These are phyloP conservation scores for Papio anubis DNA, from an alignment of 2,113 vertebrate genomes.

Conservation along the genomic window DNA sequence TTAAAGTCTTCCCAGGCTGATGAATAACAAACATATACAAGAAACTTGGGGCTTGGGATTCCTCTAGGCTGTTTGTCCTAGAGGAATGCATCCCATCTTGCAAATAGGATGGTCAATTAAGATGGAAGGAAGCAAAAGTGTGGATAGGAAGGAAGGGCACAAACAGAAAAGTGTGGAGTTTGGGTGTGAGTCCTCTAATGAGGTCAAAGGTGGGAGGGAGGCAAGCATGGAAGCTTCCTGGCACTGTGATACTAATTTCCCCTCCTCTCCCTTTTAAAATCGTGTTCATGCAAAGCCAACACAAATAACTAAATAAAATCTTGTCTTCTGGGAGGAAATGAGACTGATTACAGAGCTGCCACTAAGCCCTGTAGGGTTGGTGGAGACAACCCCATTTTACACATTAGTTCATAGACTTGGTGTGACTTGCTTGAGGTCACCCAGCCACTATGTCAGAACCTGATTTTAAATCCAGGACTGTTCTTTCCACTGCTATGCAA, in stretches of 20 bases:
- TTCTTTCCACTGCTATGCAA: not conserved
- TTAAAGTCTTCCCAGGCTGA: not conserved
- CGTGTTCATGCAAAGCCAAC: not conserved
- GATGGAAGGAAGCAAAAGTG: not conserved
- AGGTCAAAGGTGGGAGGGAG: not conserved
- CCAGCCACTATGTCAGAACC: not conserved
- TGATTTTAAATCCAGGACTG: not conserved
- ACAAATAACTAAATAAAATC: not conserved
- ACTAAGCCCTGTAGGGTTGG: not conserved
- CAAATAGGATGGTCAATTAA: not conserved
- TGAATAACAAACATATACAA: not conserved
- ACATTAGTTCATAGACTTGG: not conserved
- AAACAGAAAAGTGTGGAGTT: not conserved
- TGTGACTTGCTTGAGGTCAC: not conserved
- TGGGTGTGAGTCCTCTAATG: not conserved
- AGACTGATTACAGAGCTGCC: not conserved
- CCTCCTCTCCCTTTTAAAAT: not conserved
- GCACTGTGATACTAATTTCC: not conserved
- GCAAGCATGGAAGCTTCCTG: not conserved
- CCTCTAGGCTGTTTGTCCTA: not conserved
- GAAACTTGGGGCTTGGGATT: not conserved
- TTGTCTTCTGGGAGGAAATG: not conserved
- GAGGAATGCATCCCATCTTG: not conserved
- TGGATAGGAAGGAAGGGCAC: too few species aligned
- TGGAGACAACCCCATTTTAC: not conserved